A percentile compares a stretch with the other conserved stretches of the same genome.
phyloP scores from a whole-genome alignment of 2,888 invertebrate genomes.

The Dilophus febrilis region DNA sequence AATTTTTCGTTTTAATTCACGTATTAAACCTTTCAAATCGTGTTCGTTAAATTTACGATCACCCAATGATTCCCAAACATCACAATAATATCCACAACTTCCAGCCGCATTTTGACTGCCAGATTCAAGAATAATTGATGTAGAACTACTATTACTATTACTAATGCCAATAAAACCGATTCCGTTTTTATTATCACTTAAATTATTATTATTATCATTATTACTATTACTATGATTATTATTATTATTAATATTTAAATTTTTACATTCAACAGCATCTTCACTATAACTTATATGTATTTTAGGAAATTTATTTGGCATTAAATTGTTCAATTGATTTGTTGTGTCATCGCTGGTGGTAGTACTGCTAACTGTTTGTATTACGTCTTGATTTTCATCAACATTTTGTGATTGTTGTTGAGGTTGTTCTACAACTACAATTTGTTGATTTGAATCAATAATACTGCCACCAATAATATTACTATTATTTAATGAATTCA shows the following conservation, averaged over 20 bases:
- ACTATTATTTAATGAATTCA: neutral
- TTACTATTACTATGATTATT: slow-evolving; percentile 1
- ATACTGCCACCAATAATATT: too few relatives aligned
- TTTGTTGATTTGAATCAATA: neutral
- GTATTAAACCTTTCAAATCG: slow-evolving; percentile 26
- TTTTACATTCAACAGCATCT: neutral
- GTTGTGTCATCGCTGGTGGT: neutral
- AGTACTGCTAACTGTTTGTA: neutral
- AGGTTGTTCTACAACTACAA: neutral
- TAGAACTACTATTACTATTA: neutral
- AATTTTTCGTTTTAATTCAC: slow-evolving; percentile 29
- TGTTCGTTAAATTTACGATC: slow-evolving; percentile 11
- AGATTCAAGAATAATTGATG: slow-evolving; percentile 6
- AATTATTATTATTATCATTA: slow-evolving; percentile 1
- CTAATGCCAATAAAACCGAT: slow-evolving; percentile 7
- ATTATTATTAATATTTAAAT: neutral
- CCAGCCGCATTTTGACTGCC: slow-evolving; percentile 10
- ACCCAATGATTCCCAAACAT: neutral
- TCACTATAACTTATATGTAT: slow-evolving; percentile 3
- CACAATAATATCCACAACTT: slow-evolving; percentile 2
- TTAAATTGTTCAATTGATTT: neutral
- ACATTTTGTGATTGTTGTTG: neutral
- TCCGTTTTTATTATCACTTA: neutral
- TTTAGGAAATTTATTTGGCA: slow-evolving; percentile 1
- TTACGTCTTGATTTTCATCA: too few relatives aligned